Evolutionary conservation across 1,140 invertebrate species (phyloP).

Genomic region (Euschistus heros): DNA sequence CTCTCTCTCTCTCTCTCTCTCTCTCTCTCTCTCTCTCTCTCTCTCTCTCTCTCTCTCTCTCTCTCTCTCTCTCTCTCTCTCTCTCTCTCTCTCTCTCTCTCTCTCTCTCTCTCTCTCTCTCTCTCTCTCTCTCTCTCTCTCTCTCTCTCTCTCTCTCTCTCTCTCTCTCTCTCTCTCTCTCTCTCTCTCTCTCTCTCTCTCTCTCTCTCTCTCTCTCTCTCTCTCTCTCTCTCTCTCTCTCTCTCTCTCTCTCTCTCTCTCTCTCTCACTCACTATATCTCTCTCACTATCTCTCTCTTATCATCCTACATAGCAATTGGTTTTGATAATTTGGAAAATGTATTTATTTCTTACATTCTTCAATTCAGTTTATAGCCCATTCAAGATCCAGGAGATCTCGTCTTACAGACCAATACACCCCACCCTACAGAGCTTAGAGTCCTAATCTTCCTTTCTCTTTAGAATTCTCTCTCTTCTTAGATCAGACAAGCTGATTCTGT

Average conservation of each 20-base stretch:
- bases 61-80: background rate
- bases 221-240: slow-evolving; percentile 11
- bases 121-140: slow-evolving; percentile 11
- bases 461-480: too few species aligned
- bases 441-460: too few species aligned
- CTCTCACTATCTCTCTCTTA: background rate
- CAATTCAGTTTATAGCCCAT: too few species aligned
- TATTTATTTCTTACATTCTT: too few species aligned
- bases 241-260: slow-evolving; percentile 13
- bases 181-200: background rate
- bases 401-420: too few species aligned
- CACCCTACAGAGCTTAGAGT: too few species aligned
- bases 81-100: slow-evolving; percentile 3
- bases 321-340: too few species aligned
- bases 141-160: slow-evolving; percentile 14
- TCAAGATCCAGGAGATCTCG: too few species aligned
- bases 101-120: slow-evolving; percentile 7
- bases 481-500: too few species aligned
- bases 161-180: slow-evolving; percentile 15
- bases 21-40: background rate
- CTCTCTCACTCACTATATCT: too few species aligned
- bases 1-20: background rate
- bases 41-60: background rate
- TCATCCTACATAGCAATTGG: background rate
- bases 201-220: slow-evolving; percentile 11